Percentiles rank a stretch among this genome's conserved stretches.
These are phyloP conservation scores for Choloepus didactylus DNA, from an alignment of 2,797 vertebrate genomes.

Conservation along the genomic window DNA sequence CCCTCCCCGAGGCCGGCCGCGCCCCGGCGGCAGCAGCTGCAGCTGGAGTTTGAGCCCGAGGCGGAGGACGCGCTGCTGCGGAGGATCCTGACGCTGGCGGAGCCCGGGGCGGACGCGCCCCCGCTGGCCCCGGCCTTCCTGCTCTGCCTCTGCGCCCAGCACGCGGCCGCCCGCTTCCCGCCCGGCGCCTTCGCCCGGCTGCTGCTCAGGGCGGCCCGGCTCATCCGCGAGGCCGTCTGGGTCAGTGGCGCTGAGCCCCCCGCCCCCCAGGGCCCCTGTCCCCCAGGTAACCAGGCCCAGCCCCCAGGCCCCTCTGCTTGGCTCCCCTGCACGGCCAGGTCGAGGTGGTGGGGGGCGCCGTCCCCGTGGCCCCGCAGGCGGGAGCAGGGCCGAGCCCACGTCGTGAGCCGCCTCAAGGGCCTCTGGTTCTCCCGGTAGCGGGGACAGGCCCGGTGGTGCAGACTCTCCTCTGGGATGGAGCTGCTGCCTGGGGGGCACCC, in stretches of 20 bases:
- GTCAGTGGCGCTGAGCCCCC: slow-evolving; percentile 88
- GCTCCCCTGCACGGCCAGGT: too few relatives aligned
- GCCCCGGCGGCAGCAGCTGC: slow-evolving; percentile 84
- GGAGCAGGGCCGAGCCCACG: too few relatives aligned
- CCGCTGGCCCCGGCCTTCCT: slow-evolving; percentile 96
- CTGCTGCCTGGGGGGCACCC: too few relatives aligned
- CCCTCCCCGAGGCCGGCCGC: background rate
- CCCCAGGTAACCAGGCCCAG: too few relatives aligned
- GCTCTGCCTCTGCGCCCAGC: slow-evolving; percentile 96
- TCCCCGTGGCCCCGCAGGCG: too few relatives aligned
- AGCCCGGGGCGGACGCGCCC: slow-evolving; percentile 94
- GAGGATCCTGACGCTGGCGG: slow-evolving; percentile 94
- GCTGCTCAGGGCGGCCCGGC: slow-evolving; percentile 93
- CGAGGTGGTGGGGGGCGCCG: too few relatives aligned
- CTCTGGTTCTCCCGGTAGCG: too few relatives aligned
- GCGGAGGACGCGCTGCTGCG: slow-evolving; percentile 93
- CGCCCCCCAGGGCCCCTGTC: background rate
- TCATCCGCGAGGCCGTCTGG: slow-evolving; percentile 95
- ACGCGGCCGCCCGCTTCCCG: slow-evolving; percentile 93
- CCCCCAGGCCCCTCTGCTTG: too few relatives aligned
- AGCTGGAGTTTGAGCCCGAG: slow-evolving; percentile 93
- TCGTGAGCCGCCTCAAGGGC: too few relatives aligned
- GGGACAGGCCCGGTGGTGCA: too few relatives aligned
- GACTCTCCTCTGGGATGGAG: too few relatives aligned
- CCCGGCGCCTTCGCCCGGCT: slow-evolving; percentile 95